Conservation (phyloP, 2,113 vertebrate species). For the Casuarius casuarius region DNA sequence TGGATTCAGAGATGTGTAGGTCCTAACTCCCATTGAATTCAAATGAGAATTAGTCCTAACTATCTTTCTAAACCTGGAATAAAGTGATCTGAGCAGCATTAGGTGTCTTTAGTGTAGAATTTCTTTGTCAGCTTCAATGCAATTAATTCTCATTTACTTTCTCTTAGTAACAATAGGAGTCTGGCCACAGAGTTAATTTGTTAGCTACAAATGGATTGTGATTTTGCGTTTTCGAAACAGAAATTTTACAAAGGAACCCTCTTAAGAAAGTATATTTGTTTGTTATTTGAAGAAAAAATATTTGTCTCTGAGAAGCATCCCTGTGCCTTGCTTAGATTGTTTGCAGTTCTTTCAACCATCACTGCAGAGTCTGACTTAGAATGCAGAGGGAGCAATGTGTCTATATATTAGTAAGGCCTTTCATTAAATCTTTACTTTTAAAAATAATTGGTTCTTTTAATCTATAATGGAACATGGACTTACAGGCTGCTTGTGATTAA, state of each 20-base stretch:
- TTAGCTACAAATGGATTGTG: constrained; percentile 29
- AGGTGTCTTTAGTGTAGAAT: not conserved
- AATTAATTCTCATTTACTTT: constrained; percentile 48
- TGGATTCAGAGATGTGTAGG: not conserved
- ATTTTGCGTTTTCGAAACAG: not conserved
- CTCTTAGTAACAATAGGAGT: not conserved
- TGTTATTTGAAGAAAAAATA: not conserved
- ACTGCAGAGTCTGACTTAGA: constrained; percentile 27
- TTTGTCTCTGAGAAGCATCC: not conserved
- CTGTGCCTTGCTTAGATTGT: not conserved
- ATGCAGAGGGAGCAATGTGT: constrained; percentile 53
- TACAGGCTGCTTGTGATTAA: constrained; percentile 78
- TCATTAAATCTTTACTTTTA: constrained; percentile 76
- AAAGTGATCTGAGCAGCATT: constrained; percentile 24
- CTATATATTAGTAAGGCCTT: constrained; percentile 62
- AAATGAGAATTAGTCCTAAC: constrained; percentile 44
- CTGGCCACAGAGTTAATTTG: constrained; percentile 16
- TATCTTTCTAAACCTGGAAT: constrained; percentile 5
- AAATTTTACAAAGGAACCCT: constrained; percentile 6
- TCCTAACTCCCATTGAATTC: constrained; percentile 29
- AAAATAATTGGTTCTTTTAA: constrained; percentile 79
- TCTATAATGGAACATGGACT: constrained; percentile 75
- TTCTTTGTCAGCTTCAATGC: constrained; percentile 6
- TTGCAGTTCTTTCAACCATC: constrained; percentile 26
- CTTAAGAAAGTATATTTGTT: constrained; percentile 25